phyloP scores from a whole-genome alignment of 2,113 vertebrate genomes.

The Lophochroa leadbeateri region DNA sequence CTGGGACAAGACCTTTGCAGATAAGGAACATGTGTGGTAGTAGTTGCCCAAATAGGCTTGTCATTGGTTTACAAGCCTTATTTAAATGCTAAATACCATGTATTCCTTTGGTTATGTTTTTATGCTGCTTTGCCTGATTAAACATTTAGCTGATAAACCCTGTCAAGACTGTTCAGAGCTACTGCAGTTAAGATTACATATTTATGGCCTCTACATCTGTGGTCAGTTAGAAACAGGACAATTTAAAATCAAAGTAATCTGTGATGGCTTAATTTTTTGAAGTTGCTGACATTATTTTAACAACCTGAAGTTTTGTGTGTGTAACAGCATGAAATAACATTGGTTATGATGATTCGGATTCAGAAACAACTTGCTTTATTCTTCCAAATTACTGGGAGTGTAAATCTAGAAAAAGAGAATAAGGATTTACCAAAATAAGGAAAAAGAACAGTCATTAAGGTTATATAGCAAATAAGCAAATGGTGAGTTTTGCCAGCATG shows the following conservation, averaged over 20 bases:
- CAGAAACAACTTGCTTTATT: background rate
- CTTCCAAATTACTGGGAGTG: background rate
- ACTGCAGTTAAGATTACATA: background rate
- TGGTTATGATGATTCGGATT: background rate
- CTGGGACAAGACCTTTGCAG: slow-evolving; percentile 16
- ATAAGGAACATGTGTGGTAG: slow-evolving; percentile 31
- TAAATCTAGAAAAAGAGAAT: background rate
- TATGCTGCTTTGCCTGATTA: slow-evolving; percentile 55
- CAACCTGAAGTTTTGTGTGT: background rate
- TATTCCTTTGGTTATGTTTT: slow-evolving; percentile 26
- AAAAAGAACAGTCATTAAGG: background rate
- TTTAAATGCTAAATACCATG: slow-evolving; percentile 43
- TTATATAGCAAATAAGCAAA: background rate
- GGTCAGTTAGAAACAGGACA: background rate
- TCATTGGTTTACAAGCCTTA: slow-evolving; percentile 38
- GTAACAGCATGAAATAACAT: background rate
- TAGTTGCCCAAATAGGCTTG: slow-evolving; percentile 37
- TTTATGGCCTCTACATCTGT: slow-evolving; percentile 8
- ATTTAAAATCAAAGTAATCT: background rate
- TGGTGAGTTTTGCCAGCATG: background rate
- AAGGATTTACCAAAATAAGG: background rate
- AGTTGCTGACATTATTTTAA: background rate
- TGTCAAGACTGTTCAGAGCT: slow-evolving; percentile 30
- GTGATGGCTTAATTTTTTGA: background rate
- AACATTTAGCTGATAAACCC: slow-evolving; percentile 51